Conservation (phyloP, 1,140 invertebrate species). For the Drosophila paulistorum region DNA sequence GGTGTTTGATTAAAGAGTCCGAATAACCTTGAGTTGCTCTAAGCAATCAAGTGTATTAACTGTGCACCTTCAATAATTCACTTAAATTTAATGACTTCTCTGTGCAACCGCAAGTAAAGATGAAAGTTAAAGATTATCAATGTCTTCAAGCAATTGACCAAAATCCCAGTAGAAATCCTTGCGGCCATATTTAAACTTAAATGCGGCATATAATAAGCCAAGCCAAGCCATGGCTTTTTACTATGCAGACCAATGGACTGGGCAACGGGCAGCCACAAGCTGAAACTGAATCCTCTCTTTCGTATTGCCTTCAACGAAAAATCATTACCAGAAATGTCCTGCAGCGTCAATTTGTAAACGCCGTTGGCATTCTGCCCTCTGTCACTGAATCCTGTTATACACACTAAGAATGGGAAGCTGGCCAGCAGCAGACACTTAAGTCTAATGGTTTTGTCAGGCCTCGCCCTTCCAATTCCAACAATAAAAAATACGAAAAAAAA, state of each 20-base stretch:
- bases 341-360: constrained; percentile 71
- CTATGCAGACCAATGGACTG: constrained; percentile 21
- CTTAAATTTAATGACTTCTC: not conserved
- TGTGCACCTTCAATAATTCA: constrained; percentile 3
- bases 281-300: constrained; percentile 41
- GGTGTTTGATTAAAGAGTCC: not conserved
- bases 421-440: constrained; percentile 63
- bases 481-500: constrained; percentile 21
- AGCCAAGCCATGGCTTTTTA: not conserved
- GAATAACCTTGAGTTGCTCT: not conserved
- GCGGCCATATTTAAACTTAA: constrained; percentile 54
- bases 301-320: constrained; percentile 38
- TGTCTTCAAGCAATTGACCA: constrained; percentile 43
- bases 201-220: constrained; percentile 69
- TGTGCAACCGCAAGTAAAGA: constrained; percentile 18
- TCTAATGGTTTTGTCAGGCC: constrained; percentile 67
- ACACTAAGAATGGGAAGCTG: constrained; percentile 21
- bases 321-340: constrained; percentile 77
- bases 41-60: not conserved
- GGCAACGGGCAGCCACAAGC: constrained; percentile 2
- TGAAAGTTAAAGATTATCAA: constrained; percentile 47
- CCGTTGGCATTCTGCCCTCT: constrained; percentile 68
- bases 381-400: constrained; percentile 10
- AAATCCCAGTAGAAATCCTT: constrained; percentile 44
- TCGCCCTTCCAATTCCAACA: not conserved